phyloP scores from a whole-genome alignment of 2,888 invertebrate genomes.

The Hermaeophaga mercurialis region DNA sequence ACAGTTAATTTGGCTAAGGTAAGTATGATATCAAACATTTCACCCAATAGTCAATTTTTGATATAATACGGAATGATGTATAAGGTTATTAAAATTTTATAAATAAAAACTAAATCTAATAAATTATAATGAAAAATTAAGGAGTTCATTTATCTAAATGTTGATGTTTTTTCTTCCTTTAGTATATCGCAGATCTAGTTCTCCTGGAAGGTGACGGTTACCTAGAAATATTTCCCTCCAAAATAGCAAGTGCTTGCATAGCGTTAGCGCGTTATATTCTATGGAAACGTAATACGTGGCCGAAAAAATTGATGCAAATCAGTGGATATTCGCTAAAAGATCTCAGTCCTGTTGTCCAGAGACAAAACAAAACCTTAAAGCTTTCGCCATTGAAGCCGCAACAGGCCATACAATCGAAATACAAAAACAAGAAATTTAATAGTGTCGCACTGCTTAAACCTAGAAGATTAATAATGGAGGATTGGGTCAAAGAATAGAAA shows the following conservation, averaged over 20 bases:
- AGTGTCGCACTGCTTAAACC: slow-evolving; percentile 47
- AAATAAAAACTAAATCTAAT: too few species aligned
- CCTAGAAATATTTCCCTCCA: slow-evolving; percentile 50
- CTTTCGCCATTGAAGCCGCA: slow-evolving; percentile 57
- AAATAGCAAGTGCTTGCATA: slow-evolving; percentile 53
- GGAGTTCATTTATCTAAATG: too few species aligned
- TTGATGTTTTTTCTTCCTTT: slow-evolving; percentile 1
- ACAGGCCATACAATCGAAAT: slow-evolving; percentile 64
- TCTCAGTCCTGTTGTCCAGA: slow-evolving; percentile 59
- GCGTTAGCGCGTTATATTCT: slow-evolving; percentile 47
- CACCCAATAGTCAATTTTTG: too few species aligned
- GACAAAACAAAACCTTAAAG: slow-evolving; percentile 59
- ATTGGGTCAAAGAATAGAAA: slow-evolving; percentile 27
- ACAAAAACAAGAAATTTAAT: slow-evolving; percentile 53
- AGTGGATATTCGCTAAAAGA: slow-evolving; percentile 60
- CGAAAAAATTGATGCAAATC: slow-evolving; percentile 52
- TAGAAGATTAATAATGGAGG: slow-evolving; percentile 36
- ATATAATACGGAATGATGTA: too few species aligned
- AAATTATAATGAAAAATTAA: too few species aligned
- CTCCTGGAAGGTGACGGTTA: slow-evolving; percentile 52
- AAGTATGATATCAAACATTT: too few species aligned
- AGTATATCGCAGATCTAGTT: slow-evolving; percentile 53
- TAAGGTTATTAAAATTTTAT: too few species aligned
- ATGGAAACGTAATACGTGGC: slow-evolving; percentile 54
- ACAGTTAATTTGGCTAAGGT: slow-evolving; percentile 51